phyloP scores from a whole-genome alignment of 2,113 vertebrate species.

The Empidonax traillii region DNA sequence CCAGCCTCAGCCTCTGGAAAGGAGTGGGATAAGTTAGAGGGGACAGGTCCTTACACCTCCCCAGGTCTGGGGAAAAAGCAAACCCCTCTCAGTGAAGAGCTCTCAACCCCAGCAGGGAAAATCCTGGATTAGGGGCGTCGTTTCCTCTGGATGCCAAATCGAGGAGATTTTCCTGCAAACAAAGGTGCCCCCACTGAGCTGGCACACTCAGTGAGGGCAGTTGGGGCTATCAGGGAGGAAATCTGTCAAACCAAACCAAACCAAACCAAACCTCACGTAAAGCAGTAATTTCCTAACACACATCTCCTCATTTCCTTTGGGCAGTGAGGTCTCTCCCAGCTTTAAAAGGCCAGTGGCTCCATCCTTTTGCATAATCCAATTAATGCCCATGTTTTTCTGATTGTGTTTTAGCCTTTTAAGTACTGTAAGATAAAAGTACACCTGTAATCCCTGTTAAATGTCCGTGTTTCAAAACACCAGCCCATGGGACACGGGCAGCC shows the following conservation, averaged over 20 bases:
- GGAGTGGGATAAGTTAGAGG: background rate
- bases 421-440: background rate
- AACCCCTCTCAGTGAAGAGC: background rate
- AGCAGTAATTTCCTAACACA: background rate
- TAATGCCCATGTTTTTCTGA: background rate
- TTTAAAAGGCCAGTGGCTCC: background rate
- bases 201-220: background rate
- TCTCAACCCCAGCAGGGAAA: background rate
- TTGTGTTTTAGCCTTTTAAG: background rate
- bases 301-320: fast-evolving
- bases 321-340: background rate
- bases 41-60: background rate
- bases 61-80: background rate
- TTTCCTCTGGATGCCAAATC: background rate
- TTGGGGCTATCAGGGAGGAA: background rate
- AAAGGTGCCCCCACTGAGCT: background rate
- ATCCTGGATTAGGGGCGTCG: background rate
- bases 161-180: background rate
- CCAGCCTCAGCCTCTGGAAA: background rate
- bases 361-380: background rate
- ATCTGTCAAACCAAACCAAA: background rate
- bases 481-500: background rate
- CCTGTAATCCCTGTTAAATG: background rate
- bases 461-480: background rate
- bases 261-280: background rate